Evolutionary conservation across 2,797 vertebrate species (phyloP).

Genomic region (Macropus fuliginosus): DNA sequence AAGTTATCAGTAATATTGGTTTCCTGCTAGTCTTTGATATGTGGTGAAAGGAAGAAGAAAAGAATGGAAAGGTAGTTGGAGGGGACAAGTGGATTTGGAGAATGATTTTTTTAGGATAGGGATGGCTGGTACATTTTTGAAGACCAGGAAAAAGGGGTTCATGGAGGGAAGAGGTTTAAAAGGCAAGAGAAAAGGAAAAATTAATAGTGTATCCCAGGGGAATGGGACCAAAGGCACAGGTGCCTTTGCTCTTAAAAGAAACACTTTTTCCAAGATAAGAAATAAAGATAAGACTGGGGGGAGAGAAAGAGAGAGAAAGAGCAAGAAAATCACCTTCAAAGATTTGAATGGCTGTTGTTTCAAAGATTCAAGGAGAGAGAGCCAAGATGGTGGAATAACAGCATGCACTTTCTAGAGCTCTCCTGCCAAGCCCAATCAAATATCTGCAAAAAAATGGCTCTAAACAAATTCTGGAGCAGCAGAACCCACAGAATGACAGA

Average conservation of each 20-base stretch:
- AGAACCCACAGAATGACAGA: too few species aligned
- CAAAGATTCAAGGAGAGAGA: background rate
- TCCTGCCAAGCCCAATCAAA: too few species aligned
- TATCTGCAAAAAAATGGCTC: too few species aligned
- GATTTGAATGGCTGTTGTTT: background rate
- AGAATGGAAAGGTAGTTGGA: background rate
- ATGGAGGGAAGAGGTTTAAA: background rate
- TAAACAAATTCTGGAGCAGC: too few species aligned
- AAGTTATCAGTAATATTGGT: background rate
- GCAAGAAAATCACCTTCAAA: background rate
- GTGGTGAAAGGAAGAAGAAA: background rate
- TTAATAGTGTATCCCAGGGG: background rate
- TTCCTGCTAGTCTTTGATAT: background rate
- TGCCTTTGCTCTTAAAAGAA: background rate
- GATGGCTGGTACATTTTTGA: background rate
- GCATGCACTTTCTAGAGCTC: too few species aligned
- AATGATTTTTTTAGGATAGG: background rate
- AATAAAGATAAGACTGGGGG: conserved; percentile 2
- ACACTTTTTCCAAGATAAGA: background rate
- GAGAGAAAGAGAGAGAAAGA: background rate
- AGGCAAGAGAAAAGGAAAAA: background rate
- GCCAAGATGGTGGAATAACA: too few species aligned
- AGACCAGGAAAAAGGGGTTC: conserved; percentile 4
- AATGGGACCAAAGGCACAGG: background rate
- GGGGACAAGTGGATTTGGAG: background rate